These are phyloP conservation scores for Parambassis ranga DNA, from an alignment of 2,797 vertebrate species.

Conservation along the genomic window DNA sequence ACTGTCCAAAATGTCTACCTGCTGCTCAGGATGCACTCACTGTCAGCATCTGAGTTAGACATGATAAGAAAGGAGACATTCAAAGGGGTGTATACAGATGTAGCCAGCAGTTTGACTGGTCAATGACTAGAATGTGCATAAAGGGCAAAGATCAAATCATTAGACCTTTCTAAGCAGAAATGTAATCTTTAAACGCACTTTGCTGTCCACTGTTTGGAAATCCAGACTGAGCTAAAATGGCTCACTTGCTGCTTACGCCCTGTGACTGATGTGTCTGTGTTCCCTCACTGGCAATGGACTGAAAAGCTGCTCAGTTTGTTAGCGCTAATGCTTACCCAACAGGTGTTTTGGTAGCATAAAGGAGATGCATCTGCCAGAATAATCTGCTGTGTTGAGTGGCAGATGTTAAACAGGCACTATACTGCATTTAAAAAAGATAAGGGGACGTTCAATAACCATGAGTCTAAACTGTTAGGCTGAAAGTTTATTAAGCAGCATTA, in stretches of 20 bases:
- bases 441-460: slow-evolving; percentile 6
- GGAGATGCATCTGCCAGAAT: slow-evolving; percentile 9
- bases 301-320: slow-evolving; percentile 6
- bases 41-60: slow-evolving; percentile 2
- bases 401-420: slow-evolving; percentile 18
- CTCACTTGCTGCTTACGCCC: slow-evolving; percentile 2
- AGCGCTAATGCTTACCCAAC: neutral
- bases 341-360: slow-evolving; percentile 18
- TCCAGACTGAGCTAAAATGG: neutral
- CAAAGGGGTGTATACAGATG: neutral
- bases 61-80: neutral
- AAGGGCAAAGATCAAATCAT: neutral
- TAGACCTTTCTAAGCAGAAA: neutral
- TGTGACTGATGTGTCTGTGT: slow-evolving; percentile 19
- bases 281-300: neutral
- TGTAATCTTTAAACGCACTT: neutral
- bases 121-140: neutral
- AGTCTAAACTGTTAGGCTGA: slow-evolving; percentile 9
- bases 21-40: neutral
- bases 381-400: slow-evolving; percentile 12
- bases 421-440: slow-evolving; percentile 6
- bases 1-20: slow-evolving; percentile 25
- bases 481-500: slow-evolving; percentile 9
- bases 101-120: slow-evolving; percentile 7
- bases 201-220: neutral